Percentiles rank a stretch among this genome's conserved stretches.
Conservation (phyloP, 2,113 vertebrate genomes). For the Isurus oxyrinchus region DNA sequence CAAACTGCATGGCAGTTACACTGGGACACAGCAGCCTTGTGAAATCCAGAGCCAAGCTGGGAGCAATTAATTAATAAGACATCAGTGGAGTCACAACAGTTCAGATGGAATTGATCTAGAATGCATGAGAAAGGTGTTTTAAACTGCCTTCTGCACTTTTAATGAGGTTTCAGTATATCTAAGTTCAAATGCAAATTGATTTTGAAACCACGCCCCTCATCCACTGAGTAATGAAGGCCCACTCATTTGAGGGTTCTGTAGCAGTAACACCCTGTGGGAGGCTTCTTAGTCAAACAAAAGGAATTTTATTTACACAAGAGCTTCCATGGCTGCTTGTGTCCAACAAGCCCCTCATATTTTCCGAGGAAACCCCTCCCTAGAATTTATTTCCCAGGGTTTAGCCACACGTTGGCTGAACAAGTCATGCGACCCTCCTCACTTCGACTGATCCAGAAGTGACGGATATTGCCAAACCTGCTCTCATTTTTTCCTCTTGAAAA, state of each 20-base stretch:
- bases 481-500: background rate
- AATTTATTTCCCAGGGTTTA: no score
- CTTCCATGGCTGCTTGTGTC: no score
- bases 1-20: background rate
- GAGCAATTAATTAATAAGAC: background rate
- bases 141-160: background rate
- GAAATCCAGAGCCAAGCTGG: background rate
- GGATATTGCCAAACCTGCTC: no score
- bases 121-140: background rate
- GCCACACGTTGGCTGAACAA: no score
- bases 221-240: background rate
- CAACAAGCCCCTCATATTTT: no score
- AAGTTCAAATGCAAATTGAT: background rate
- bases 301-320: no score
- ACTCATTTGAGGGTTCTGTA: no score
- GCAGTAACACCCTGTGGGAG: no score
- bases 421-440: no score
- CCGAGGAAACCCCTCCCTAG: no score
- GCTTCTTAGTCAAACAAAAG: no score
- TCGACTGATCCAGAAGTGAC: no score
- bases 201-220: background rate
- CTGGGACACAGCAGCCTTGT: background rate
- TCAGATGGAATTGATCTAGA: background rate
- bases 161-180: background rate
- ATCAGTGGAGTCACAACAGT: background rate